A percentile compares a stretch with the other conserved stretches of the same genome.
These are phyloP conservation scores for Athetis lepigone DNA, from an alignment of 2,888 invertebrate genomes.

Conservation along the genomic window DNA sequence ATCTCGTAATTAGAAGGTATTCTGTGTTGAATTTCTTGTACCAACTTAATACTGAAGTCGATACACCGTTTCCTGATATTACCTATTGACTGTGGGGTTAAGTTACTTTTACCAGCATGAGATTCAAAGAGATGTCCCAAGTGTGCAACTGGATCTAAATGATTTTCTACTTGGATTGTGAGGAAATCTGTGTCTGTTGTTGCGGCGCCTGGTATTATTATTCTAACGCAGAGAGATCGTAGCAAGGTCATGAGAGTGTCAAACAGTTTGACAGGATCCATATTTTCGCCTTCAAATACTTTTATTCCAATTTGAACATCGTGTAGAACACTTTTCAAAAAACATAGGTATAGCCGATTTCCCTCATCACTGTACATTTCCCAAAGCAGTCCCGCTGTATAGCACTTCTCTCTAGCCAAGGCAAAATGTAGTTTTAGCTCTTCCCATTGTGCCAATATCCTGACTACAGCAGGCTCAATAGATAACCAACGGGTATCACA, in stretches of 20 bases:
- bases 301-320: conserved; percentile 20
- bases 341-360: too few species aligned
- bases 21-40: conserved; percentile 8
- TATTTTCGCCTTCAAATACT: conserved; percentile 17
- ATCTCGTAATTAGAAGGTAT: conserved; percentile 14
- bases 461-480: too few species aligned
- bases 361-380: too few species aligned
- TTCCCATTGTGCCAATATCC: too few species aligned
- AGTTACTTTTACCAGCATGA: conserved; percentile 18
- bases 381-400: too few species aligned
- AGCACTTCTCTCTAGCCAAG: too few species aligned
- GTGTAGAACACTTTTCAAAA: conserved; percentile 7
- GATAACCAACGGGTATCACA: too few species aligned
- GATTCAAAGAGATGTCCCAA: conserved; percentile 55
- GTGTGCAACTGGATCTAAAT: conserved; percentile 46
- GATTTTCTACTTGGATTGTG: conserved; percentile 40
- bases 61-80: conserved; percentile 19
- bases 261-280: conserved; percentile 19
- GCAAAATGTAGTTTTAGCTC: too few species aligned
- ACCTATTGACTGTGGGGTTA: conserved; percentile 8
- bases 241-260: conserved; percentile 6
- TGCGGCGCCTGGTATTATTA: conserved; percentile 42
- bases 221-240: conserved; percentile 19
- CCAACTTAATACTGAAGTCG: conserved; percentile 10
- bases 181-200: conserved; percentile 53